Conservation (phyloP, 2,888 invertebrate genomes). For the Ornithoptera priamus region DNA sequence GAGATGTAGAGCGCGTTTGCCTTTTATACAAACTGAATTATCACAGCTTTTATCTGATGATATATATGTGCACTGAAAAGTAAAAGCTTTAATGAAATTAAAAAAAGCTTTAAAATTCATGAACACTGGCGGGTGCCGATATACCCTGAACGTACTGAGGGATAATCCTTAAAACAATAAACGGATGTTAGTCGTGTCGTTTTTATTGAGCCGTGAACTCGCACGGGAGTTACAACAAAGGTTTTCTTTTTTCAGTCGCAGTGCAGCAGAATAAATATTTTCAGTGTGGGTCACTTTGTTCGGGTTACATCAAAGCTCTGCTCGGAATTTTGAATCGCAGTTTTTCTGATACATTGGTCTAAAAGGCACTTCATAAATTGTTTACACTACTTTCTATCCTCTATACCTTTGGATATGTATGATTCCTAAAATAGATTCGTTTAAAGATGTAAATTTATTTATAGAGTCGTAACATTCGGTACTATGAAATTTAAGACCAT, state of each 20-base stretch:
- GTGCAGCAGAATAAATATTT: neutral
- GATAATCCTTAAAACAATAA: conserved; percentile 8
- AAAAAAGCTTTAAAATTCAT: neutral
- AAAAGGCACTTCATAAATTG: neutral
- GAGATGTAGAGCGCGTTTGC: no score
- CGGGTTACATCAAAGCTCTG: neutral
- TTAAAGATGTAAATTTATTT: no score
- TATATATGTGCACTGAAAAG: neutral
- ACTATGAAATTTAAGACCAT: neutral
- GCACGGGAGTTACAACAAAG: neutral
- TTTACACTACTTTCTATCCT: neutral
- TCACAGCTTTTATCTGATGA: no score
- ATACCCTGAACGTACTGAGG: neutral
- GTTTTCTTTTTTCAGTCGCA: neutral
- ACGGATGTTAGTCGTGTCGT: conserved; percentile 3
- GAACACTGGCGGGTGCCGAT: neutral
- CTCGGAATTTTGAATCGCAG: neutral
- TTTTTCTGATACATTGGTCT: neutral
- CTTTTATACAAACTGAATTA: no score
- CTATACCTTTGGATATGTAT: neutral
- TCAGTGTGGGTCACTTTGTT: neutral
- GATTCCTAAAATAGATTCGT: no score
- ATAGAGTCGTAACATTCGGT: no score
- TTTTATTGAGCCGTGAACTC: conserved; percentile 8
- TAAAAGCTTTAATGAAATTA: conserved; percentile 4